These are phyloP conservation scores for Gila orcuttii DNA, from an alignment of 2,113 vertebrate species.

Conservation along the genomic window DNA sequence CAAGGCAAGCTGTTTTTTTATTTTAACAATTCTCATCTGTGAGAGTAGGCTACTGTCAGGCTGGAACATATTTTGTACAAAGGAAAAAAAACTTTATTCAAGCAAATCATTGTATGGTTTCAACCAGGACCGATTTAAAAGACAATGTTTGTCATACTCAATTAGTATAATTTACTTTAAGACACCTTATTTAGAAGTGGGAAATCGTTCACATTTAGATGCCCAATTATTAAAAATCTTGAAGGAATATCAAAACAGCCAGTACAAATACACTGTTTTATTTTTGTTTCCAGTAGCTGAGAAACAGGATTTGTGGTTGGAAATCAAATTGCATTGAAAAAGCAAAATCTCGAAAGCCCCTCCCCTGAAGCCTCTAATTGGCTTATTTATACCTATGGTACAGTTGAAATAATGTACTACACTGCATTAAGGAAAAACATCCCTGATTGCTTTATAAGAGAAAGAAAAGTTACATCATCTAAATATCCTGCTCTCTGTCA, in stretches of 20 bases:
- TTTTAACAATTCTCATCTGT: not conserved
- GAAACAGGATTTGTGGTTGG: conserved; percentile 67
- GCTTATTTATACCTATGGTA: conserved; percentile 53
- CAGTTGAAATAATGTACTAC: conserved; percentile 63
- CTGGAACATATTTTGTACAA: too few relatives aligned
- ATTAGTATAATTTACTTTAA: not conserved
- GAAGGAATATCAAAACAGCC: conserved; percentile 51
- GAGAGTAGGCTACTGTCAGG: too few relatives aligned
- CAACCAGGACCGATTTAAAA: not conserved
- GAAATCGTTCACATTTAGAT: not conserved
- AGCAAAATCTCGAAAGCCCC: conserved; percentile 55
- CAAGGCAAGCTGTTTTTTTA: not conserved
- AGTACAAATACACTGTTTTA: conserved; percentile 73
- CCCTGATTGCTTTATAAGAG: conserved; percentile 71
- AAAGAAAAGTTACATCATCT: conserved; percentile 59
- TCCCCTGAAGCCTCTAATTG: conserved; percentile 46
- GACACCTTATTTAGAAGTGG: not conserved
- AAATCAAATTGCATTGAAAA: conserved; percentile 69
- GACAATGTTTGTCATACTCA: not conserved
- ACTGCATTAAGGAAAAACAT: conserved; percentile 74
- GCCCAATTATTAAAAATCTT: not conserved
- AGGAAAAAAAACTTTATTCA: not conserved
- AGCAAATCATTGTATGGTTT: not conserved
- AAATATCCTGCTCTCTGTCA: conserved; percentile 58
- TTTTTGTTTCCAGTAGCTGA: conserved; percentile 73